Evolutionary conservation across 2,888 invertebrate genomes (phyloP).

Genomic region (Macaria notata): DNA sequence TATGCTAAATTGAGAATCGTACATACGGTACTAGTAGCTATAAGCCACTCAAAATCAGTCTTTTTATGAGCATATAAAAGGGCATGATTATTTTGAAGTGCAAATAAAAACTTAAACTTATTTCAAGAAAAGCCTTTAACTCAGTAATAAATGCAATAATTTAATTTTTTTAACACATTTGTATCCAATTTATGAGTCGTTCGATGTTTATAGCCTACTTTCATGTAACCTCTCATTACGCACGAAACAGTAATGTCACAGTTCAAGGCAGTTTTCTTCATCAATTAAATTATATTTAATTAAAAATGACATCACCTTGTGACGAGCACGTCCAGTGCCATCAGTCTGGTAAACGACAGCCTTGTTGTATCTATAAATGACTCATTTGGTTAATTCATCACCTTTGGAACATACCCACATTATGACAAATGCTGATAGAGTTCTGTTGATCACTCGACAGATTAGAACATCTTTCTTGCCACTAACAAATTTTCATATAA

Average conservation of each 20-base stretch:
- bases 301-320: slow-evolving; percentile 24
- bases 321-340: slow-evolving; percentile 8
- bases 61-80: no score
- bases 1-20: no score
- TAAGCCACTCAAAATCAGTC: no score
- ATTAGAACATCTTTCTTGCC: no score
- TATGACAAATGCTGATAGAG: no score
- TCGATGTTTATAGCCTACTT: slow-evolving; percentile 22
- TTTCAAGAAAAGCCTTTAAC: not conserved
- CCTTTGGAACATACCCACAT: no score
- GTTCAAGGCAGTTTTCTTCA: slow-evolving; percentile 31
- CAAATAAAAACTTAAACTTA: no score
- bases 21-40: no score
- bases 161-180: no score
- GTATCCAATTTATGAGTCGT: slow-evolving; percentile 2
- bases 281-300: slow-evolving; percentile 28
- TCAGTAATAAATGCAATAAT: not conserved
- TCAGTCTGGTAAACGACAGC: slow-evolving; percentile 32
- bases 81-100: no score
- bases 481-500: no score
- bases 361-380: slow-evolving; percentile 13
- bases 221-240: slow-evolving; percentile 22
- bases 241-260: slow-evolving; percentile 21
- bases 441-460: no score
- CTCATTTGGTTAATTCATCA: slow-evolving; percentile 11